phyloP scores from a whole-genome alignment of 2,797 vertebrate species.

The Vireo griseus region DNA sequence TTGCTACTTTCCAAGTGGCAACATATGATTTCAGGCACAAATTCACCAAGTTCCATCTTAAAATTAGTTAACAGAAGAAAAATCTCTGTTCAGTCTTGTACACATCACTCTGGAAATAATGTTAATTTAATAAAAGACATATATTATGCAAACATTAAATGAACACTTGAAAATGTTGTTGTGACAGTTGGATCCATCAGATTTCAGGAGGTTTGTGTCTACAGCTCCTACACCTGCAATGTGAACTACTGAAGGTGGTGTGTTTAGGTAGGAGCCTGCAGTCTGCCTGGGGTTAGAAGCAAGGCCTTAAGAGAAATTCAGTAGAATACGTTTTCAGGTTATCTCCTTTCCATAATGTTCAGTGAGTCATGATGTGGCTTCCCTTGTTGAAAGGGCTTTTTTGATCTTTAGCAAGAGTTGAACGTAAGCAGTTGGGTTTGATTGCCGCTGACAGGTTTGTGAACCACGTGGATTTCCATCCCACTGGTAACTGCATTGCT shows the following conservation, averaged over 20 bases:
- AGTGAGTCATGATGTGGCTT: background rate
- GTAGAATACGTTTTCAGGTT: background rate
- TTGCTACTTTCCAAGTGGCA: background rate
- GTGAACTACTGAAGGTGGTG: background rate
- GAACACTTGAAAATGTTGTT: background rate
- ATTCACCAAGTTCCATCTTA: background rate
- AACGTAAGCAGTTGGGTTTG: background rate
- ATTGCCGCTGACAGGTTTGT: conserved; percentile 79
- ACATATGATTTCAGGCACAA: background rate
- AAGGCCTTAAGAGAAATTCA: background rate
- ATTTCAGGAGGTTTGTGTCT: background rate
- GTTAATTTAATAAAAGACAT: background rate
- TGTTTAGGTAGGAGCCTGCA: background rate
- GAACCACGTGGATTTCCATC: conserved; percentile 90
- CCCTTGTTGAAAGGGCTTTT: background rate
- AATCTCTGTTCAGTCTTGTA: background rate
- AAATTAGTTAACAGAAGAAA: background rate
- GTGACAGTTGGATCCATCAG: background rate
- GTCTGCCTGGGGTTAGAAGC: background rate
- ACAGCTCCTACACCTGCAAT: background rate
- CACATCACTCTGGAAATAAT: background rate
- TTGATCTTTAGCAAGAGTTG: background rate
- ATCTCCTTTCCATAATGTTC: background rate
- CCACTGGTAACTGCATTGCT: conserved; percentile 89
- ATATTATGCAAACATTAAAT: background rate